These are phyloP conservation scores for Phoxinus dragarum DNA, from an alignment of 2,797 vertebrate species.

Conservation along the genomic window DNA sequence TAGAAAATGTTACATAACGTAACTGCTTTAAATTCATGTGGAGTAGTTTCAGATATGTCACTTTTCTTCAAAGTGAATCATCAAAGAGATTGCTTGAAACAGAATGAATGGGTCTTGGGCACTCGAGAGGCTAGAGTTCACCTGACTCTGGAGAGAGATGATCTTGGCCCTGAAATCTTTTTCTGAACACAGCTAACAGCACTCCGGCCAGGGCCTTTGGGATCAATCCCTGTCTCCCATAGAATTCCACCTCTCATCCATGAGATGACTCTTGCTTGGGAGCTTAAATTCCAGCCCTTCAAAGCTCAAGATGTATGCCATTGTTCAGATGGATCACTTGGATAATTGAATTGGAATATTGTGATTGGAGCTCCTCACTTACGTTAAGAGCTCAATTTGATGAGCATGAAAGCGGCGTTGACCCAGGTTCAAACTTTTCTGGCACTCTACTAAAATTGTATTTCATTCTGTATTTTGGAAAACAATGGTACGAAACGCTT, in stretches of 20 bases:
- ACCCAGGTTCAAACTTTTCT: slow-evolving; percentile 40
- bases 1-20: slow-evolving; percentile 45
- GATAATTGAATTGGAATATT: slow-evolving; percentile 54
- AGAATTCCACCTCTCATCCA: slow-evolving; percentile 22
- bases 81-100: slow-evolving; percentile 25
- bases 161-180: slow-evolving; percentile 32
- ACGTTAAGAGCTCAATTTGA: slow-evolving; percentile 46
- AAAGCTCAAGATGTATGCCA: background rate
- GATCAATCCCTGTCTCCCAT: background rate
- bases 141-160: slow-evolving; percentile 37
- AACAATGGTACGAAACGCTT: slow-evolving; percentile 15
- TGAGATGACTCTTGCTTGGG: slow-evolving; percentile 6
- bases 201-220: slow-evolving; percentile 1
- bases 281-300: slow-evolving; percentile 35
- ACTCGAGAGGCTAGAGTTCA: slow-evolving; percentile 33
- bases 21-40: slow-evolving; percentile 49
- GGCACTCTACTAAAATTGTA: slow-evolving; percentile 41
- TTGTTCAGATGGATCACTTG: slow-evolving; percentile 44
- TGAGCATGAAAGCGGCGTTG: slow-evolving; percentile 6
- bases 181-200: slow-evolving; percentile 28
- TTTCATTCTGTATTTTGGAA: slow-evolving; percentile 40
- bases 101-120: slow-evolving; percentile 37
- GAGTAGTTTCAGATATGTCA: slow-evolving; percentile 43
- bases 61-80: slow-evolving; percentile 46
- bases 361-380: slow-evolving; percentile 38